These are phyloP conservation scores for Heliornis fulica DNA, from an alignment of 2,113 vertebrate genomes.

Conservation along the genomic window DNA sequence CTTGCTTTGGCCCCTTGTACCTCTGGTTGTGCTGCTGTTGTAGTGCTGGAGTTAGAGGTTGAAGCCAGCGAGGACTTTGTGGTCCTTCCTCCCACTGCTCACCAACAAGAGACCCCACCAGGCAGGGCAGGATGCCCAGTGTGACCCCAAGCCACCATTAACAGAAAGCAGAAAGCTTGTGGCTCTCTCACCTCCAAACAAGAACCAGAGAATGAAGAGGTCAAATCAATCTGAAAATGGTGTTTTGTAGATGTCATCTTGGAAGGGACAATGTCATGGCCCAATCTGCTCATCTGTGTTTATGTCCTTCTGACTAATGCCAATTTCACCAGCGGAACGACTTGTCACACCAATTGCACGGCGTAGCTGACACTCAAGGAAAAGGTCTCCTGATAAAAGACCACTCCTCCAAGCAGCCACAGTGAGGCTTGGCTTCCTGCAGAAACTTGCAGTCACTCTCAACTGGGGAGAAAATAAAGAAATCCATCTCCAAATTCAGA, in stretches of 20 bases:
- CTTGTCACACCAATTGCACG: background rate
- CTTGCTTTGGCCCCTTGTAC: rapidly evolving
- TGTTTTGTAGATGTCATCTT: background rate
- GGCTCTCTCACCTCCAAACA: background rate
- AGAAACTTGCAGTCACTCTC: background rate
- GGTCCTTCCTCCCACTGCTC: background rate
- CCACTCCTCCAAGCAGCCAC: background rate
- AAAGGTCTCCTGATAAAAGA: background rate
- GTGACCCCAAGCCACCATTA: background rate
- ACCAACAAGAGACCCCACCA: background rate
- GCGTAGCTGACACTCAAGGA: background rate
- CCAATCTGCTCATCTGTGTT: background rate
- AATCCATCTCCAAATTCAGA: background rate
- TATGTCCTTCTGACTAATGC: background rate
- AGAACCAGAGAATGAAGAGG: background rate
- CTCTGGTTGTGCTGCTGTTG: background rate
- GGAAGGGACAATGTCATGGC: background rate
- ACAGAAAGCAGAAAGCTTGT: background rate
- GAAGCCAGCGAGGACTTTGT: background rate
- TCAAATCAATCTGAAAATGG: background rate
- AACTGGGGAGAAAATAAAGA: background rate
- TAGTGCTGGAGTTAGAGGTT: background rate
- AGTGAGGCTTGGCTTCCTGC: background rate
- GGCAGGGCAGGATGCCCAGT: background rate
- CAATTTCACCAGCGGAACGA: background rate